Base-by-base conservation (phyloP, 2,113 vertebrate species). In the Taxidea taxus region DNA sequence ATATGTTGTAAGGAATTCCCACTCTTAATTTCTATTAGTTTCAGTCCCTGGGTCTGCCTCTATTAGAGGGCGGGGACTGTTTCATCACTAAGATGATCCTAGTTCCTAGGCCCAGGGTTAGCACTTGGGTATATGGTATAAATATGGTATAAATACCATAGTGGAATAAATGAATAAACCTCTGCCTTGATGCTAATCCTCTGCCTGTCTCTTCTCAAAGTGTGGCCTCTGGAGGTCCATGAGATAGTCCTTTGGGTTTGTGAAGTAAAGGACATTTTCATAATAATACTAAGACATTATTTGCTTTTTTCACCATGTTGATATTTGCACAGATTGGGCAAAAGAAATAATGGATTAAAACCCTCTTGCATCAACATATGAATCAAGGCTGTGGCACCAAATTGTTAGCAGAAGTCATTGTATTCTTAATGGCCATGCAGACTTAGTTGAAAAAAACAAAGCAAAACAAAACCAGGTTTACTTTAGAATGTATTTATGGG, bases 21-120 rank as follows among this genome's bases (percentile, higher is more conserved):
- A 92, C 29, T 94, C 70, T 85, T 80, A 94, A 70, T 90, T 82
- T 93, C 29, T 62, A 58, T 95, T 93, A 78, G 11, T 96, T 86
- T 92, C 25, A 68, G 0, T 64, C 51, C 44, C 37, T 83, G 16
- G 20, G 14, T 75, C 68, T 54, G 90, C 27, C 11, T 82, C 58
- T 91, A 12, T 44, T 87, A 72, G 37, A 84, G 15, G 39, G 16
- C 58, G 66, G 23, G 12, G 62, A 81, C 84, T 78, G 3, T 72
- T 91, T 62, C 37, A 82, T 87, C 44, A 78, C 31, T 23, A 83
- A 44, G 37, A 34, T 78, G n/a, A 95, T 72, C 15, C 27, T 27
- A 58, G 13, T 74, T 39, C 42, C 74, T 75, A 62, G 72, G 25
- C 54, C 37, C 49, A 83, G 54, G 49, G 31, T 42, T 83, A 75